Base-by-base conservation (phyloP, 1,140 invertebrate genomes). In the Macrobrachium nipponense region DNA sequence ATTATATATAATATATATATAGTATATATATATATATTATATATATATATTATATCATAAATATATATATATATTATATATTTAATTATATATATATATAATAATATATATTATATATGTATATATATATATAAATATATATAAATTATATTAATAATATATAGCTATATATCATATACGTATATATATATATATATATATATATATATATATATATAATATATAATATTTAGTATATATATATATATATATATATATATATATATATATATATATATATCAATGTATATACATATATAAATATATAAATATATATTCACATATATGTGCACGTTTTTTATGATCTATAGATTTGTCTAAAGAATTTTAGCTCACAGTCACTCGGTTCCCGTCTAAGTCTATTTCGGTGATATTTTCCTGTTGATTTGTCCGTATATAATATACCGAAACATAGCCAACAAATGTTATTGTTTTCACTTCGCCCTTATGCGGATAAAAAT, bases 111-210 rank as follows among this genome's bases (percentile, higher is more conserved):
- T 15, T 23, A 17, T n/a, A 18, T n/a, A 68, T n/a, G 20, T n/a
- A 68, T n/a, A 68, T 68, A 68, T 68, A 68, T 68, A 68, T 68
- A n/a, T 68, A 68, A 20, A n/a, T 68, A 68, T 68, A 68, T n/a
- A 68, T 68, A n/a, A 20, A n/a, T n/a, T n/a, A 68, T 68, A 68
- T 68, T 20, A 10, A 68, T 68, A 68, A n/a, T 36, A 51, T 6
- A 51, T 51, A 51, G 3, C 0, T 51, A 51, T 51, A 6, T 6
- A 51, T 51, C n/a, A 51, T 6, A 51, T 10, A 51, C 3, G n/a
- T 51, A 6, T 51, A 51, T 51, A 51, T 51, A 51, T 51, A 51
- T 3, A 51, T 3, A 51, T 51, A 12, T 51, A 66, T 66, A 66
- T 7, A 20, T 20, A n/a, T 66, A 23, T 15, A 7, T 3, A n/a